Base-by-base conservation (phyloP, 2,113 vertebrate genomes). In the Anser cygnoides region DNA sequence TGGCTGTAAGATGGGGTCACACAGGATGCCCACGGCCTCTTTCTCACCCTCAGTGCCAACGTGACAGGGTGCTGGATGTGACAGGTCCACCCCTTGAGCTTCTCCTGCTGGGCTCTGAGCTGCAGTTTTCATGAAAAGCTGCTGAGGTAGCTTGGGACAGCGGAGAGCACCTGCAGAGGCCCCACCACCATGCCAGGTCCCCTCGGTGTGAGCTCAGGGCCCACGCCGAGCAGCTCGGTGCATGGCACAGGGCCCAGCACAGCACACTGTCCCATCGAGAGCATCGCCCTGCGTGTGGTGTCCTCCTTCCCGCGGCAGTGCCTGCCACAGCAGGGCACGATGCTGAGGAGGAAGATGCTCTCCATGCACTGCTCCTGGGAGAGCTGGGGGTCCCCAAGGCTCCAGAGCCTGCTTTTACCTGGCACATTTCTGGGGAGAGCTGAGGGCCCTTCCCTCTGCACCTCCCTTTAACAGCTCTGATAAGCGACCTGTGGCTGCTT, bases 11-110 rank as follows among this genome's bases (percentile, higher is more conserved):
- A 13, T 1, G 1, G 5, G 23, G 21, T 33, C 22, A 25, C 26
- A 13, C 0, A 6, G 23, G 49, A 29, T 46, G 14, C 5, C 41
- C 29, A 35, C 13, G 6, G 39, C 23, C 19, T 6, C 35, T 28
- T 15, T 23, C 26, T 72, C 4, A 3, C 16, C 26, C 65, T 43
- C 0, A 0, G 43, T 52, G 43, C 33, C 1, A 0, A 9, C 12
- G 21, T 29, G 43, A 18, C 37, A 72, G 66, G 33, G 43, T 37
- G 18, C 8, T 46, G 46, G 46, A 46, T 46, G 16, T 46, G 46
- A 46, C 19, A n/a, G 19, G 57, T 58, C 26, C 52, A 28, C 52
- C 52, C 16, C 54, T 21, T 21, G 29, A 49, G 44, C 13, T 43
- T 29, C 43, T 68, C 10, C 35, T 66, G 31, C 44, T 44, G 66